phyloP scores from a whole-genome alignment of 1,140 invertebrate genomes.

The Drosophila neocordata region DNA sequence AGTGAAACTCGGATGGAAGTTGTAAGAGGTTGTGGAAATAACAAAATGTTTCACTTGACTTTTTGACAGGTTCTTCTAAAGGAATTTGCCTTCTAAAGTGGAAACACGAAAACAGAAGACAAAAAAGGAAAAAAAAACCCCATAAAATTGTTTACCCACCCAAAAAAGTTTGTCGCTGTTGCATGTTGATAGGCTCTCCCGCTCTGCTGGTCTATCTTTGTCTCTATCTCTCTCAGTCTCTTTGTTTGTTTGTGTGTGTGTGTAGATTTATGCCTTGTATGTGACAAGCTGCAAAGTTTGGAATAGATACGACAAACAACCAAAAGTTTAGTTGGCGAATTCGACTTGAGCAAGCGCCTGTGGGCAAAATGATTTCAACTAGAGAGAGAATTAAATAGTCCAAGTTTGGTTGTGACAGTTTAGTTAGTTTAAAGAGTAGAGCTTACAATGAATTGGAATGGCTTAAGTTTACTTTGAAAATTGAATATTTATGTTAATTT shows the following conservation, averaged over 20 bases:
- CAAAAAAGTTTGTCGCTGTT: constrained; percentile 56
- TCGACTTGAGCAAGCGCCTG: constrained; percentile 7
- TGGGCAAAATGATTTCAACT: constrained; percentile 25
- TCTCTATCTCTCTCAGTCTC: background rate
- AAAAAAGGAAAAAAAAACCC: constrained; percentile 31
- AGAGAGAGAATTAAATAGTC: constrained; percentile 25
- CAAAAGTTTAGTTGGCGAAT: constrained; percentile 41
- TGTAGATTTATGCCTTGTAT: constrained; percentile 66
- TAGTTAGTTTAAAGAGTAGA: constrained; percentile 33
- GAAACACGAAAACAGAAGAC: constrained; percentile 15
- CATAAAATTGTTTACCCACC: constrained; percentile 16
- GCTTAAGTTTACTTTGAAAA: constrained; percentile 4
- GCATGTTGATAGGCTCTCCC: constrained; percentile 55
- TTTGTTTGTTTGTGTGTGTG: constrained; percentile 30
- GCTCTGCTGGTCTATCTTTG: background rate
- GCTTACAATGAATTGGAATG: constrained; percentile 15
- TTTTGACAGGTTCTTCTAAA: constrained; percentile 55
- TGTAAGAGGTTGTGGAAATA: constrained; percentile 69
- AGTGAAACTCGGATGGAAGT: constrained; percentile 51
- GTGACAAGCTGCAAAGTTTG: constrained; percentile 57
- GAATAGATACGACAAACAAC: constrained; percentile 36
- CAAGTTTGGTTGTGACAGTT: constrained; percentile 20
- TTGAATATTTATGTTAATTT: constrained; percentile 7
- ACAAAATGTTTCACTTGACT: constrained; percentile 65
- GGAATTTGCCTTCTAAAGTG: constrained; percentile 29